Base-by-base conservation (phyloP, 2,888 invertebrate genomes). In the Aphidius colemani region DNA sequence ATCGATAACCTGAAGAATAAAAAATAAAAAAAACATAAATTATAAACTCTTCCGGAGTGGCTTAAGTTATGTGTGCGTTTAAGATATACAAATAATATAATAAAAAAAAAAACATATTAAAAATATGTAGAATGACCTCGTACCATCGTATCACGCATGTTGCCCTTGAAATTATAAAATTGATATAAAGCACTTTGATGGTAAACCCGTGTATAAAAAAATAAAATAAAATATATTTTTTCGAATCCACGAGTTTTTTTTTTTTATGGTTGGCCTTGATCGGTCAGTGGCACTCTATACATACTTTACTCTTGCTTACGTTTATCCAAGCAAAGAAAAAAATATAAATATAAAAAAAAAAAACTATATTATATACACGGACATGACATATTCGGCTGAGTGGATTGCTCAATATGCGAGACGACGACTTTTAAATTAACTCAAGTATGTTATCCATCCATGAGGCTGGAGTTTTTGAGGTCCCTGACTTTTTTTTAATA, bases 241-340 rank as follows among this genome's bases (percentile, higher is more conserved):
- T 30, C 0, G 30, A 30, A 30, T 30, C 30, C 30, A 30, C 30
- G 11, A 44, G 59, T 43, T 40, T 40, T 46, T 18, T 43, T 61
- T 44, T 51, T 53, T 62, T 51, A 67, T 57, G 63, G 61, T 68
- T 75, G 77, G 73, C 78, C 78, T 78, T 76, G 75, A 71, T 72
- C 71, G 77, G 78, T 77, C 78, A 78, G 72, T 76, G 77, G 73
- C 74, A 13, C 61, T 43, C 49, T 30, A 46, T 57, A 44, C 51
- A 60, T 64, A 18, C 40, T n/a, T 53, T n/a, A 30, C 30, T 30
- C 46, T 56, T 18, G 30, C 46, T 56, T 56, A 63, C 60, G 60
- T 30, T 11, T 45, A 59, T 48, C 46, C 58, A 59, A 46, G 30
- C 30, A 30, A 30, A 30, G 3, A 30, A 30, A 30, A 18, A 30